Percentiles rank a stretch among this genome's conserved stretches.
phyloP scores from a whole-genome alignment of 2,797 vertebrate genomes.

The Yasuhikotakia modesta region DNA sequence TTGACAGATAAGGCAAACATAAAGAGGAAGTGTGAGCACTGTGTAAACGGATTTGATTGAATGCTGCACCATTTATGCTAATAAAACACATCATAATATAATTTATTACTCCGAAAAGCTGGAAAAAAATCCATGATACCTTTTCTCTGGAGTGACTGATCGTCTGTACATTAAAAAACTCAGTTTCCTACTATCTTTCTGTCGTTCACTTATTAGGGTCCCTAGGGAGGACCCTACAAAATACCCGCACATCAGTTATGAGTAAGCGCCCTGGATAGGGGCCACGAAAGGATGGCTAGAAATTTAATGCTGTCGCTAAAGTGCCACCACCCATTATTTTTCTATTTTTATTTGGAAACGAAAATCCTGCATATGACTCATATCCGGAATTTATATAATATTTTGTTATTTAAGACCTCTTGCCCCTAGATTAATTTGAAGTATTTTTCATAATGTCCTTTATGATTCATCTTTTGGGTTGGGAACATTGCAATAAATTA shows the following conservation, averaged over 20 bases:
- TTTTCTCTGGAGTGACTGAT: background rate
- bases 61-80: constrained; percentile 16
- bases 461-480: constrained; percentile 25
- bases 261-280: constrained; percentile 18
- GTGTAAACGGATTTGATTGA: constrained; percentile 35
- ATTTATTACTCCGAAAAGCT: background rate
- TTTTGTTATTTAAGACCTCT: constrained; percentile 37
- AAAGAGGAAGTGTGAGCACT: constrained; percentile 42
- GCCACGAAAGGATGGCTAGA: constrained; percentile 1
- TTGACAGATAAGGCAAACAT: constrained; percentile 37
- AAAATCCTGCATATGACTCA: constrained; percentile 50
- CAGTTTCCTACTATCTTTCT: background rate
- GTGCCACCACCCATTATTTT: constrained; percentile 45
- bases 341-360: constrained; percentile 36
- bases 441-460: constrained; percentile 34
- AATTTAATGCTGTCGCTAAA: constrained; percentile 31
- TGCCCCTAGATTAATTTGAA: constrained; percentile 41
- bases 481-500: constrained; percentile 26
- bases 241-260: constrained; percentile 30
- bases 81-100: background rate
- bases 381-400: constrained; percentile 35
- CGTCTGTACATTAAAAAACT: constrained; percentile 3
- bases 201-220: background rate
- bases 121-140: background rate
- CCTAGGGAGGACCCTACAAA: background rate